phyloP scores from a whole-genome alignment of 2,888 invertebrate species.

The Epicampocera succincta region DNA sequence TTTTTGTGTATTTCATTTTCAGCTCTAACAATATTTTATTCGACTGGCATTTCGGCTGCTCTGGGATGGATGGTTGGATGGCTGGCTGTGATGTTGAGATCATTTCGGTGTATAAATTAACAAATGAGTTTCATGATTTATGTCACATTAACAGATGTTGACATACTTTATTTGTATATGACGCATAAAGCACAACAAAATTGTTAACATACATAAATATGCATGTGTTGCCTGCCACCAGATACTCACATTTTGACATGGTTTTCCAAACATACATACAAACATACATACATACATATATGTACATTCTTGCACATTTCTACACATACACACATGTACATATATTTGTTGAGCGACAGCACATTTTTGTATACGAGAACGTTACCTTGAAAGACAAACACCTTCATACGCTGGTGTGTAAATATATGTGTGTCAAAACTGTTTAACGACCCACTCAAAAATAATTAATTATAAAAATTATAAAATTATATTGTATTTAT shows the following conservation, averaged over 20 bases:
- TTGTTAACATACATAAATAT: conserved; percentile 39
- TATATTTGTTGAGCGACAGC: no score
- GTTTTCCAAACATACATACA: neutral
- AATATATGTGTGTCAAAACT: no score
- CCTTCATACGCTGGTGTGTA: no score
- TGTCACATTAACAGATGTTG: conserved; percentile 64
- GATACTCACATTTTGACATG: neutral
- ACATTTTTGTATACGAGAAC: neutral
- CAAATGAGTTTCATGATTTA: conserved; percentile 65
- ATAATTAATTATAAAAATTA: neutral
- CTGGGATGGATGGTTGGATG: neutral
- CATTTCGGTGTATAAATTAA: conserved; percentile 48
- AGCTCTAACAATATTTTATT: neutral
- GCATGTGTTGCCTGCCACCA: conserved; percentile 4
- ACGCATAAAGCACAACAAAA: conserved; percentile 53
- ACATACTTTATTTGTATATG: conserved; percentile 64
- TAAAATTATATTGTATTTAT: neutral
- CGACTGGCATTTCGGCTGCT: conserved; percentile 1
- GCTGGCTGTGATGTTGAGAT: conserved; percentile 20
- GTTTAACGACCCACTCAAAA: neutral
- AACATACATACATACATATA: neutral
- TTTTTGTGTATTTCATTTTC: conserved; percentile 23
- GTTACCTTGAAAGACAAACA: conserved; percentile 24
- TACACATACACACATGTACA: no score
- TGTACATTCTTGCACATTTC: no score